Evolutionary conservation across 2,113 vertebrate genomes (phyloP), one percentile per base, ranked within the genome.

Genomic region (Pangasianodon gigas): DNA sequence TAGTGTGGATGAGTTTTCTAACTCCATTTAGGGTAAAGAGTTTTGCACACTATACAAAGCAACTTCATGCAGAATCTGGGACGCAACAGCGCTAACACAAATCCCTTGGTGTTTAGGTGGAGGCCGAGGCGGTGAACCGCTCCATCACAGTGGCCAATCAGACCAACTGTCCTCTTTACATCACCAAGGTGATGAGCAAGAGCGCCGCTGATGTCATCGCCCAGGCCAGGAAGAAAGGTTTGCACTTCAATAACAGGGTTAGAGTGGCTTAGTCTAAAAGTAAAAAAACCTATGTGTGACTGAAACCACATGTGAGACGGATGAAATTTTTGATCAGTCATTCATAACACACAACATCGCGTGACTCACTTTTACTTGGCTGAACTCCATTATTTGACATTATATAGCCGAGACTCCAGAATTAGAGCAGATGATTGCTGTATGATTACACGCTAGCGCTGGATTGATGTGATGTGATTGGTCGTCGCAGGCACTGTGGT

Each of bases 131-230:
- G 0, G 98, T 99, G 56, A 99, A 99, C 93, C 96, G 98, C 71
- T 96, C 98, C 0, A 97, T 99, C 90, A 99, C 98, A 32, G 97
- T 99, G 0, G 98, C 98, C 94, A 99, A 99, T 95, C 98, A 99
- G 95, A 99, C 98, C 95, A 99, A 99, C 96, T 99, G 98, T 87
- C 98, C 98, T 0, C 96, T 99, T n/a, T 99, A 99, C 46, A 85
- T 99, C 95, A 99, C 97, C 94, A 99, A 99, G 94, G 98, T 99
- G 96, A 99, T 99, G 98, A 99, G 98, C 96, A 99, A 98, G 95
- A 99, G 98, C 1, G 97, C 98, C 0, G 97, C 98, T 0, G 98
- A 99, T 90, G 97, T 99, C 95, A 99, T 99, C 77, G 98, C 98
- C 89, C 97, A 98, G 93, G 98, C 98, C 92, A 96, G 98, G 95